A percentile compares a stretch with the other conserved stretches of the same genome.
phyloP scores from a whole-genome alignment of 2,797 vertebrate species.

The Enoplosus armatus region DNA sequence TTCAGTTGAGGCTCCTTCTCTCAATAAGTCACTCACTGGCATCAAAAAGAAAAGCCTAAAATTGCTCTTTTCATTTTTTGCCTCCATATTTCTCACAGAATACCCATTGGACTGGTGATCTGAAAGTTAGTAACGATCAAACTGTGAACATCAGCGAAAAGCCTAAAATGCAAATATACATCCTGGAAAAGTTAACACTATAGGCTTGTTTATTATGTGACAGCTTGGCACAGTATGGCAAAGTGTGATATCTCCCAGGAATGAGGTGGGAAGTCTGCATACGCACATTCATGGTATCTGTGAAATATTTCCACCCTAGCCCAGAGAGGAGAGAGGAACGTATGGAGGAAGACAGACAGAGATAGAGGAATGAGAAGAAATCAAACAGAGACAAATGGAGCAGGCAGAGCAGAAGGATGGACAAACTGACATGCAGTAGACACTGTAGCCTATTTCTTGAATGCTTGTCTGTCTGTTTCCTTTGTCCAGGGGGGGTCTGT shows the following conservation, averaged over 20 bases:
- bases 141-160: not conserved
- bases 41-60: not conserved
- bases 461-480: not conserved
- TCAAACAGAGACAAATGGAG: not conserved
- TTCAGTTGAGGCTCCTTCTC: not conserved
- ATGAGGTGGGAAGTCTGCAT: conserved; percentile 63
- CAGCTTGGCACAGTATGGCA: conserved; percentile 22
- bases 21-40: not conserved
- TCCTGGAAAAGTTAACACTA: not conserved
- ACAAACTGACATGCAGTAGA: not conserved
- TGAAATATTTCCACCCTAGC: conserved; percentile 73
- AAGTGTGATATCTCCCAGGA: conserved; percentile 39
- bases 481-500: conserved; percentile 28
- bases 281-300: conserved; percentile 74
- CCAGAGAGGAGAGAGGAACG: not conserved
- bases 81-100: not conserved
- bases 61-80: not conserved
- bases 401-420: not conserved
- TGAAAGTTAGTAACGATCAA: not conserved
- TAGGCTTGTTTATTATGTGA: conserved; percentile 15
- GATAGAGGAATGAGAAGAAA: not conserved
- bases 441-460: not conserved
- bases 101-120: not conserved
- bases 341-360: conserved; percentile 14
- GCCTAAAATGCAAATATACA: conserved; percentile 1